A percentile compares a stretch with the other conserved stretches of the same genome.
These are phyloP conservation scores for Leptinotarsa rubiginosa DNA, from an alignment of 2,888 invertebrate species.

Conservation along the genomic window DNA sequence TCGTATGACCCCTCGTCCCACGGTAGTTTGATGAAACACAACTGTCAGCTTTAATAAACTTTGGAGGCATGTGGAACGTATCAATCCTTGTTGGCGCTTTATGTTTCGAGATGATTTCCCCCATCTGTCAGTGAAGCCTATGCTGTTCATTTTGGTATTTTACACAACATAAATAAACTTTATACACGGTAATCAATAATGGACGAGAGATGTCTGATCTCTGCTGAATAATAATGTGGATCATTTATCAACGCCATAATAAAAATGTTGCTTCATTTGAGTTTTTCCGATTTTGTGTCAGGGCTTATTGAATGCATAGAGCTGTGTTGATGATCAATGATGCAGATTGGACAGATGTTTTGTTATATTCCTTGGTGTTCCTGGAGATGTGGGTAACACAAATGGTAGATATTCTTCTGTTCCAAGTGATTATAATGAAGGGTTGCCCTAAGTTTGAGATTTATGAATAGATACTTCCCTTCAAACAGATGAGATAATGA, in stretches of 20 bases:
- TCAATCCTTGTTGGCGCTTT: constrained; percentile 42
- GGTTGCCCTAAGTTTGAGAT: too few species aligned
- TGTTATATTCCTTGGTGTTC: not conserved
- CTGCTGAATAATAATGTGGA: constrained; percentile 14
- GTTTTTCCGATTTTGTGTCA: constrained; percentile 18
- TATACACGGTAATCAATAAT: constrained; percentile 34
- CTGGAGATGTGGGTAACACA: not conserved
- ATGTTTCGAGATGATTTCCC: constrained; percentile 39
- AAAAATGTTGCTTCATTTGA: constrained; percentile 20
- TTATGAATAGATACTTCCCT: too few species aligned
- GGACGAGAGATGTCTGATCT: constrained; percentile 27
- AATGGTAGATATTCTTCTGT: too few species aligned
- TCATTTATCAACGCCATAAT: constrained; percentile 24
- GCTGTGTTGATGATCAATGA: not conserved
- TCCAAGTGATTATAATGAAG: too few species aligned
- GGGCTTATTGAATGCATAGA: not conserved
- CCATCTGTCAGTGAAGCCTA: constrained; percentile 38
- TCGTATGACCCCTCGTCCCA: constrained; percentile 37
- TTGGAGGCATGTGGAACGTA: constrained; percentile 39
- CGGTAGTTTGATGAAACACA: constrained; percentile 42
- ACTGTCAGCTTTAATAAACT: constrained; percentile 43
- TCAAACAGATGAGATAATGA: too few species aligned
- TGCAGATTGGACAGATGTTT: not conserved
- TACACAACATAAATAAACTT: constrained; percentile 37
- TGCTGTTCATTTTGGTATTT: constrained; percentile 35